Evolutionary conservation across 2,113 vertebrate genomes (phyloP).

Genomic region (Dasypus novemcinctus): DNA sequence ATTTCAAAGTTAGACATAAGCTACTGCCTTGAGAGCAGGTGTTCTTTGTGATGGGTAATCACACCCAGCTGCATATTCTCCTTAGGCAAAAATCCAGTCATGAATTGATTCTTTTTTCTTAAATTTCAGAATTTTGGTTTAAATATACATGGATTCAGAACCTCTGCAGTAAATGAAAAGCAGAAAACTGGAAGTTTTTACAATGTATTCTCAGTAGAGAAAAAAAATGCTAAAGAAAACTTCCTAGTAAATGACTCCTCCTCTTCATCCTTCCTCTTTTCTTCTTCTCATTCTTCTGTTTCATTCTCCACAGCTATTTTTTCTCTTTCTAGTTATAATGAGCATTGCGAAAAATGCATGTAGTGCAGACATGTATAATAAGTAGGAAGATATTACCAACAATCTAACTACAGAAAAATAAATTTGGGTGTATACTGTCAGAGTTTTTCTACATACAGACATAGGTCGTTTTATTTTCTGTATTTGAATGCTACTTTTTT

Average conservation of each 20-base stretch:
- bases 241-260: not conserved
- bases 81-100: slow-evolving; percentile 10
- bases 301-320: not conserved
- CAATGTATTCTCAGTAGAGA: not conserved
- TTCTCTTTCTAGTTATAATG: not conserved
- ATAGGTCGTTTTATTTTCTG: not conserved
- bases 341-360: not conserved
- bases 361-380: not conserved
- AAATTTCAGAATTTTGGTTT: not conserved
- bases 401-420: not conserved
- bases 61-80: not conserved
- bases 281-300: not conserved
- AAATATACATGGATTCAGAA: not conserved
- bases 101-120: not conserved
- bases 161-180: not conserved
- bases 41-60: not conserved
- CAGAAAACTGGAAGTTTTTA: not conserved
- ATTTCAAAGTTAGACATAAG: not conserved
- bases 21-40: not conserved
- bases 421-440: not conserved
- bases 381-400: not conserved
- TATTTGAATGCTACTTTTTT: not conserved
- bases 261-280: not conserved
- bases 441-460: not conserved
- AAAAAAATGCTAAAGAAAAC: not conserved